Percentiles rank a stretch among this genome's conserved stretches.
Conservation (phyloP, 2,797 vertebrate genomes). For the Odontamblyopus rebecca region DNA sequence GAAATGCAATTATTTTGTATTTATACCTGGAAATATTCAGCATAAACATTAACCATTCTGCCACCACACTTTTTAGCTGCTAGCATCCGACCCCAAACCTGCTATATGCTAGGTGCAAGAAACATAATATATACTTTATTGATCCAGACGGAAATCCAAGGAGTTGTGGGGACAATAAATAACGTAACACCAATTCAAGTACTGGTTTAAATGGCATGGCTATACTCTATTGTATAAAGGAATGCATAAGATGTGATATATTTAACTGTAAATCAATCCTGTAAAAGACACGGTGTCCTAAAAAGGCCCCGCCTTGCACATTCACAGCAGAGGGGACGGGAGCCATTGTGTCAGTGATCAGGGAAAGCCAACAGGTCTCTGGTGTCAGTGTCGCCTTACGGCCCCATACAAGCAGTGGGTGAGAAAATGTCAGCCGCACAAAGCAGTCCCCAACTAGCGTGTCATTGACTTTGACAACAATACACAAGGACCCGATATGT, state of each 20-base stretch:
- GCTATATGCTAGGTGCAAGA: too few species aligned
- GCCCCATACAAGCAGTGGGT: constrained; percentile 32
- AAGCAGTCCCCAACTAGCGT: constrained; percentile 35
- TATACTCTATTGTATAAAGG: background rate
- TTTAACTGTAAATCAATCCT: constrained; percentile 1
- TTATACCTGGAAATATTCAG: too few species aligned
- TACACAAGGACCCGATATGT: constrained; percentile 16
- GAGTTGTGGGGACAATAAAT: too few species aligned
- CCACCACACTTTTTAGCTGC: too few species aligned
- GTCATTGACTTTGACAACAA: constrained; percentile 49
- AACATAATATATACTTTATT: too few species aligned
- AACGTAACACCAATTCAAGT: background rate
- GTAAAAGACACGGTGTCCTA: constrained; percentile 11
- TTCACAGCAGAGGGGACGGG: background rate
- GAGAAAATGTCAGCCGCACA: constrained; percentile 56
- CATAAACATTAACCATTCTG: too few species aligned
- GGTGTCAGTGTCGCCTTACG: constrained; percentile 61
- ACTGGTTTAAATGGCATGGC: background rate
- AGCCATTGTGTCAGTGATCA: constrained; percentile 21
- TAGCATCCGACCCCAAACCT: too few species aligned
- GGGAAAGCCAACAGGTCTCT: constrained; percentile 45
- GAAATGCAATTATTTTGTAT: too few species aligned
- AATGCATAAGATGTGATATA: background rate
- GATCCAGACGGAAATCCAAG: too few species aligned
- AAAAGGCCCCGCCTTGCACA: constrained; percentile 36